phyloP scores from a whole-genome alignment of 2,888 invertebrate species.

The Drosophila ezoana region DNA sequence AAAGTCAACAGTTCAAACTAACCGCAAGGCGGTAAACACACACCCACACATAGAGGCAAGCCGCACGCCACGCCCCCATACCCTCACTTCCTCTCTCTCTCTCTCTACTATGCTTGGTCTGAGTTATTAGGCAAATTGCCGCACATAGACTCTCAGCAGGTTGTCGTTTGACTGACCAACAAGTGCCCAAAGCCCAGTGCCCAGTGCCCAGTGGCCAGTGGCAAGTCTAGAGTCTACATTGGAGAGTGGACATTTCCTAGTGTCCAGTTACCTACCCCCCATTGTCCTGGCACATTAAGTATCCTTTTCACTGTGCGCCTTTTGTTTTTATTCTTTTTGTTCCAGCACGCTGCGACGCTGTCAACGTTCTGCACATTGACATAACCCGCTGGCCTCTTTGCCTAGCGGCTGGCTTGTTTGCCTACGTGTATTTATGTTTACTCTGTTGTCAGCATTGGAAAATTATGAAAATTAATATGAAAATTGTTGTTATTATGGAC shows the following conservation, averaged over 20 bases:
- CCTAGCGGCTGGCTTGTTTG: constrained; percentile 56
- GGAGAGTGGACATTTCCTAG: constrained; percentile 18
- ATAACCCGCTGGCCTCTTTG: neutral
- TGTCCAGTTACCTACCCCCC: constrained; percentile 59
- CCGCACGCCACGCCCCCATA: neutral
- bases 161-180: constrained; percentile 67
- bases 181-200: constrained; percentile 35
- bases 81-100: neutral
- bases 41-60: constrained; percentile 16
- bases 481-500: constrained; percentile 70
- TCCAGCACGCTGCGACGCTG: constrained; percentile 43
- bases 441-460: constrained; percentile 74
- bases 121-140: constrained; percentile 75
- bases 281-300: constrained; percentile 55
- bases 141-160: constrained; percentile 67
- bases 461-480: constrained; percentile 79
- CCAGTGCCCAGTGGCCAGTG: constrained; percentile 8
- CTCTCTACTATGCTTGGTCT: constrained; percentile 6
- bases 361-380: constrained; percentile 32
- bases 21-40: constrained; percentile 64
- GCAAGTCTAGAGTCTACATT: constrained; percentile 17
- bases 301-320: constrained; percentile 67
- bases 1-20: constrained; percentile 79
- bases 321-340: constrained; percentile 37
- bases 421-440: constrained; percentile 71